A percentile compares a stretch with the other conserved stretches of the same genome.
Conservation (phyloP, 2,797 vertebrate species). For the Chromis chromis region DNA sequence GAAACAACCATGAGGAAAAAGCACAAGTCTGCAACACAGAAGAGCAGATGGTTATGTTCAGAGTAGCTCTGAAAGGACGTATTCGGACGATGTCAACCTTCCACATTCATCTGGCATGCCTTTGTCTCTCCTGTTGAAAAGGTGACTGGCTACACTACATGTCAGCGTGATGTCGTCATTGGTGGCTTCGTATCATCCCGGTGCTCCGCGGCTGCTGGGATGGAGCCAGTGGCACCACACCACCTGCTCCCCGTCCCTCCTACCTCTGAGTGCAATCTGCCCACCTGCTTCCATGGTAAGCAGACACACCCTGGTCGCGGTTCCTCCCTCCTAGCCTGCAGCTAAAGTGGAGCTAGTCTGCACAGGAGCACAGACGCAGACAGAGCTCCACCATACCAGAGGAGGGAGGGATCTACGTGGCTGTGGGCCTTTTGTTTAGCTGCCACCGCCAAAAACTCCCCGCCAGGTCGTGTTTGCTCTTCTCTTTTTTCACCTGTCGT, state of each 20-base stretch:
- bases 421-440: slow-evolving; percentile 72
- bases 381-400: slow-evolving; percentile 60
- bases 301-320: slow-evolving; percentile 73
- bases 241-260: slow-evolving; percentile 60
- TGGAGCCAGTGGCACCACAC: slow-evolving; percentile 42
- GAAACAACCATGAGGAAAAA: neutral
- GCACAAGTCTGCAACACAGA: neutral
- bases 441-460: slow-evolving; percentile 52
- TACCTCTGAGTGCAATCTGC: slow-evolving; percentile 56
- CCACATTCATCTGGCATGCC: slow-evolving; percentile 23
- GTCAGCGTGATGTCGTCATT: slow-evolving; percentile 69
- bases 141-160: slow-evolving; percentile 32
- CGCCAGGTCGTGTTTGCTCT: slow-evolving; percentile 64
- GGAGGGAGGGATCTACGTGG: slow-evolving; percentile 69
- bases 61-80: slow-evolving; percentile 13
- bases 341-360: slow-evolving; percentile 64
- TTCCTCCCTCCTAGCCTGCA: slow-evolving; percentile 60
- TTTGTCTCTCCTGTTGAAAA: slow-evolving; percentile 51
- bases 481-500: slow-evolving; percentile 60
- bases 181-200: slow-evolving; percentile 26
- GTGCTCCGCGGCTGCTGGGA: slow-evolving; percentile 33
- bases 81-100: slow-evolving; percentile 27
- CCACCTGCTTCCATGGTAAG: slow-evolving; percentile 74
- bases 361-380: slow-evolving; percentile 67
- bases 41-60: slow-evolving; percentile 17